Evolutionary conservation across 2,797 vertebrate species (phyloP).

Genomic region (Sebastes iracundus): DNA sequence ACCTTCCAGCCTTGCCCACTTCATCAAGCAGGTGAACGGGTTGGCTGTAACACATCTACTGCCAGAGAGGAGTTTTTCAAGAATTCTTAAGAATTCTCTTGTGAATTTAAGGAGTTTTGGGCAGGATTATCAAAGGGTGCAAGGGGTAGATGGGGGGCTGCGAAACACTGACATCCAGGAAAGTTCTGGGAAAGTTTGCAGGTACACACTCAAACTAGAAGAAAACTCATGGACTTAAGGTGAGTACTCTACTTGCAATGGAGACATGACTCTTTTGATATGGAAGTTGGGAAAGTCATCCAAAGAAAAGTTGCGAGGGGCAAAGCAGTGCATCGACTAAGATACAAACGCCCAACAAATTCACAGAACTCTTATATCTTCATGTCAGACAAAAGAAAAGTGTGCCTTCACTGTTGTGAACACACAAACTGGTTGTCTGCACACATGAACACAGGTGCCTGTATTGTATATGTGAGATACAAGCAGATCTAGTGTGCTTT

Average conservation of each 20-base stretch:
- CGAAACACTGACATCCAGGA: constrained; percentile 65
- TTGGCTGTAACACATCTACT: constrained; percentile 71
- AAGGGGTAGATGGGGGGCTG: constrained; percentile 44
- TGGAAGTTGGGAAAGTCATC: constrained; percentile 54
- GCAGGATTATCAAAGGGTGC: constrained; percentile 70
- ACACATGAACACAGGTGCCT: neutral
- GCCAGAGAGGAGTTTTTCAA: constrained; percentile 70
- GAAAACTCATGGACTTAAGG: constrained; percentile 66
- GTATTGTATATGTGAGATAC: neutral
- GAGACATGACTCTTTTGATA: constrained; percentile 45
- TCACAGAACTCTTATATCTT: neutral
- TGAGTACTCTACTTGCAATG: constrained; percentile 46
- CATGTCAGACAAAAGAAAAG: neutral
- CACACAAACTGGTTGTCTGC: neutral
- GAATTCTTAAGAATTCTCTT: constrained; percentile 74
- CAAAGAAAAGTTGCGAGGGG: constrained; percentile 43
- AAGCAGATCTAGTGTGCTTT: neutral
- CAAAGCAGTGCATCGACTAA: constrained; percentile 6
- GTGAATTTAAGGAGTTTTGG: constrained; percentile 71
- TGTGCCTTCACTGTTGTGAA: neutral
- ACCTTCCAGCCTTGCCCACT: constrained; percentile 72
- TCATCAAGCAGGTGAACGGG: constrained; percentile 72
- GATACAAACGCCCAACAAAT: constrained; percentile 11
- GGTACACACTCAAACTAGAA: constrained; percentile 64
- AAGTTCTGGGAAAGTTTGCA: constrained; percentile 75